Conservation (phyloP, 2,888 invertebrate genomes). For the Monochamus alternatus region DNA sequence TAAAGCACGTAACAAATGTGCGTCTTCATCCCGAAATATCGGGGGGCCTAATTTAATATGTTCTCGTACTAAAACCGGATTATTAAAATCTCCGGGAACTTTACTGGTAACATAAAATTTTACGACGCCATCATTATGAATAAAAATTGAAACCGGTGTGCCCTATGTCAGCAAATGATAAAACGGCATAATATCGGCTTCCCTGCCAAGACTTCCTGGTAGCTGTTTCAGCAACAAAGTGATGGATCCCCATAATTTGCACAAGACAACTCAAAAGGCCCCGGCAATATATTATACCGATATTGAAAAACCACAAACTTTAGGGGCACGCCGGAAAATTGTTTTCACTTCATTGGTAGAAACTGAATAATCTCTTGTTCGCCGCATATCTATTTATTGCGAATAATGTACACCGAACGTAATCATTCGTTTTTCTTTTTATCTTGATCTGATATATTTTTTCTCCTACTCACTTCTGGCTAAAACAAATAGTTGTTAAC, state of each 20-base stretch:
- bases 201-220: not conserved
- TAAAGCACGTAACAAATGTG: no score
- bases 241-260: conserved; percentile 9
- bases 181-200: conserved; percentile 2
- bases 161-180: conserved; percentile 2
- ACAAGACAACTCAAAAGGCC: not conserved
- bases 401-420: no score
- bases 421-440: no score
- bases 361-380: not conserved
- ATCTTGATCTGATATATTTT: no score
- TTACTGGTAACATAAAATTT: conserved; percentile 35
- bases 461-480: no score
- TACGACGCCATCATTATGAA: conserved; percentile 22
- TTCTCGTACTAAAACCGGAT: conserved; percentile 15
- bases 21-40: no score
- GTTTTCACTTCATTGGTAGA: conserved; percentile 5
- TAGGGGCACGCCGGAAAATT: not conserved
- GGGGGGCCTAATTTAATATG: conserved; percentile 13
- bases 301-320: conserved; percentile 7
- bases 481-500: no score
- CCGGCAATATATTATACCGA: not conserved
- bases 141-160: conserved; percentile 15
- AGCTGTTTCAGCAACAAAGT: conserved; percentile 11
- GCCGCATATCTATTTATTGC: no score
- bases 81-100: conserved; percentile 21